A percentile compares a stretch with the other conserved stretches of the same genome.
Evolutionary conservation across 2,888 invertebrate genomes (phyloP).

Genomic region (Caenorhabditis doughertyi): DNA sequence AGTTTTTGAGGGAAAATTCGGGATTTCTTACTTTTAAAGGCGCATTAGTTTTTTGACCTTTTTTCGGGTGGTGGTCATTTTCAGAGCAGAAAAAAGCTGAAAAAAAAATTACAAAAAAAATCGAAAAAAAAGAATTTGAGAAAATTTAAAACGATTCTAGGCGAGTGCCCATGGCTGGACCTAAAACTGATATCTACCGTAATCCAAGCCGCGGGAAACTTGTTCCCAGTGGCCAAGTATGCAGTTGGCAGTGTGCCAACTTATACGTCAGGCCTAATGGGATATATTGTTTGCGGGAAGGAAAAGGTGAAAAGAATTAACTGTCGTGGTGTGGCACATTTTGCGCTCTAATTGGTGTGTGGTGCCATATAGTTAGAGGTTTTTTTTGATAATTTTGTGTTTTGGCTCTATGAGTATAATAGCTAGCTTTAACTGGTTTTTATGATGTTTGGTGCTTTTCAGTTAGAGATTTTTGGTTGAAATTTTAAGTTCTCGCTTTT

Average conservation of each 20-base stretch:
- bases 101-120: neutral
- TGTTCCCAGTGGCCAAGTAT: constrained; percentile 90
- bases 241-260: constrained; percentile 92
- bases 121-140: no score
- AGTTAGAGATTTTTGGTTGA: no score
- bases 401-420: no score
- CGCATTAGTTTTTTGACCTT: neutral
- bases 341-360: neutral
- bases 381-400: no score
- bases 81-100: neutral
- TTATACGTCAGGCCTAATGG: constrained; percentile 97
- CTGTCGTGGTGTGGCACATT: constrained; percentile 13
- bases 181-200: constrained; percentile 89
- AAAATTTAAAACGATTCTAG: constrained; percentile 82
- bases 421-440: no score
- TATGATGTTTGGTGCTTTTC: no score
- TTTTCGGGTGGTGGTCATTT: no score
- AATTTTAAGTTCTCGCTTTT: no score
- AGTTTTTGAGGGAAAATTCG: no score
- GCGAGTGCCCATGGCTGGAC: constrained; percentile 89
- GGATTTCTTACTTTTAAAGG: neutral
- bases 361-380: no score
- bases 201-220: constrained; percentile 84
- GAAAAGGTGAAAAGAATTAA: constrained; percentile 84
- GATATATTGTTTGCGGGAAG: constrained; percentile 92